Percentiles rank a stretch among this genome's conserved stretches.
phyloP scores from a whole-genome alignment of 2,113 vertebrate species.

The Podocnemis expansa region DNA sequence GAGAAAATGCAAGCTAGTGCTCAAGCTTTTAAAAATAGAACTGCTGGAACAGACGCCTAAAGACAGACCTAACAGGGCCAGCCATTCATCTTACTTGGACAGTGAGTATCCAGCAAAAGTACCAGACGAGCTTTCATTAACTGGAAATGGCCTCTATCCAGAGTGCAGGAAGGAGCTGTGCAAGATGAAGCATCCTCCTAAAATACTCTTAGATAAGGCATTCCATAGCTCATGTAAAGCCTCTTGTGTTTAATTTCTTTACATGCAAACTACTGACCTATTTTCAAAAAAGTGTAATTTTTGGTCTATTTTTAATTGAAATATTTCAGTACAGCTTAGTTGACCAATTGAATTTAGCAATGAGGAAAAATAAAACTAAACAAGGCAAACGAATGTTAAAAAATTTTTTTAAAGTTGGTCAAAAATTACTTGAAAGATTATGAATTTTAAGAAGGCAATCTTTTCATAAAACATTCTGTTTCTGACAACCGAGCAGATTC shows the following conservation, averaged over 20 bases:
- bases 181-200: not conserved
- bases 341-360: not conserved
- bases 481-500: not conserved
- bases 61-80: not conserved
- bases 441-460: not conserved
- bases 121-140: not conserved
- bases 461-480: not conserved
- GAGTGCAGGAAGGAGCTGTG: not conserved
- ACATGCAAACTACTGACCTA: not conserved
- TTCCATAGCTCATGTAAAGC: not conserved
- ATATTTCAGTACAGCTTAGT: not conserved
- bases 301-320: not conserved
- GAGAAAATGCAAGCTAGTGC: not conserved
- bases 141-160: not conserved
- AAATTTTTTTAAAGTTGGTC: not conserved
- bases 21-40: not conserved
- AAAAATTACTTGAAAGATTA: not conserved
- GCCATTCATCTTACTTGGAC: not conserved
- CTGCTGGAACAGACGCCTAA: not conserved
- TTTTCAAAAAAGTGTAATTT: not conserved
- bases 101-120: not conserved
- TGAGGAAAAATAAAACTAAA: not conserved
- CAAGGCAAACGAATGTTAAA: not conserved
- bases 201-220: not conserved
- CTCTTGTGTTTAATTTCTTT: not conserved